A percentile compares a stretch with the other conserved stretches of the same genome.
These are phyloP conservation scores for Stomatorhinus walkeri DNA, from an alignment of 2,797 vertebrate species.

Conservation along the genomic window DNA sequence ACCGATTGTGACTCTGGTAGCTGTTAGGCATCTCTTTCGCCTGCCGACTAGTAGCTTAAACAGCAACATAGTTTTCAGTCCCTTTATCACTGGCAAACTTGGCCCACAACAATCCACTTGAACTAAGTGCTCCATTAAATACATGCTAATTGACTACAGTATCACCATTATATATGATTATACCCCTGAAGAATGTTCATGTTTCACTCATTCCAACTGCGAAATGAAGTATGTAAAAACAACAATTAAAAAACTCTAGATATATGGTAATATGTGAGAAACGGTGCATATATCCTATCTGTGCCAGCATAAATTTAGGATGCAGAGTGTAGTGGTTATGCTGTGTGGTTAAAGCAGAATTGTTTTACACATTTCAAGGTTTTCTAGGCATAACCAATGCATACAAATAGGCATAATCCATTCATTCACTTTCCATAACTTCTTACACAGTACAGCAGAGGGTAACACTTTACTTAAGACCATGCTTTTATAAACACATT, in stretches of 20 bases:
- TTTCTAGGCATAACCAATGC: neutral
- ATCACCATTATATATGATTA: neutral
- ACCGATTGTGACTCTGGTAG: neutral
- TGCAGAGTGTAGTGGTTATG: neutral
- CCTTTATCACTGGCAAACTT: neutral
- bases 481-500: neutral
- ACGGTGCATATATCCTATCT: neutral
- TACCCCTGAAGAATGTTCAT: neutral
- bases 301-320: neutral
- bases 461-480: neutral
- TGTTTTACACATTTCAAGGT: neutral
- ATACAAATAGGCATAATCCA: neutral
- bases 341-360: neutral
- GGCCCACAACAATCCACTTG: neutral
- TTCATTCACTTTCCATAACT: neutral
- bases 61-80: neutral
- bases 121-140: neutral
- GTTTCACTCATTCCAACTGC: neutral
- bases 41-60: neutral
- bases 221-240: neutral
- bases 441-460: neutral
- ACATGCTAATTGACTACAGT: neutral
- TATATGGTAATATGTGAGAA: neutral
- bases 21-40: neutral
- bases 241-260: neutral